These are phyloP conservation scores for Allacma fusca DNA, from an alignment of 2,888 invertebrate species.

Conservation along the genomic window DNA sequence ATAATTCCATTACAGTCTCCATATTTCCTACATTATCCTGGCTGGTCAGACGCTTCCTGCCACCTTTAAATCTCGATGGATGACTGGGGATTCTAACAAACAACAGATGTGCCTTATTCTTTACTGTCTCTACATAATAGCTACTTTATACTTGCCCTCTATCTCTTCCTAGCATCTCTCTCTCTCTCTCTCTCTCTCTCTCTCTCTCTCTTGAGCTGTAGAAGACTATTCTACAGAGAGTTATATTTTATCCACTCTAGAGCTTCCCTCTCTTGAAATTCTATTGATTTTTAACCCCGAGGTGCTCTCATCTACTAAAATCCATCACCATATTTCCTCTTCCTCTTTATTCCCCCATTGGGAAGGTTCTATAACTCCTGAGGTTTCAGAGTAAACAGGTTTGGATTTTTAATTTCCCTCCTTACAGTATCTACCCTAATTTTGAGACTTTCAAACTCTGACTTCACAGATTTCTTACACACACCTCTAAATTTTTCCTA, in stretches of 20 bases:
- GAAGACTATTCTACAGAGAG: not conserved
- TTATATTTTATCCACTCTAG: constrained; percentile 19
- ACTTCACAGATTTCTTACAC: no score
- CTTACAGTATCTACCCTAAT: no score
- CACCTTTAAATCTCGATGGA: constrained; percentile 49
- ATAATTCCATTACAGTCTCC: constrained; percentile 59
- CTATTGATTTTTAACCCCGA: constrained; percentile 9
- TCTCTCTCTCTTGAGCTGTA: not conserved
- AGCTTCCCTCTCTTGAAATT: constrained; percentile 5
- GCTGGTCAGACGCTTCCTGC: constrained; percentile 48
- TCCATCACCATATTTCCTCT: not conserved
- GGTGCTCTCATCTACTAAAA: not conserved
- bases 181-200: constrained; percentile 19
- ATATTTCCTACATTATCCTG: constrained; percentile 52
- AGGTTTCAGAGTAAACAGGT: no score
- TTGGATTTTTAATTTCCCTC: no score
- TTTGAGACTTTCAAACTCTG: no score
- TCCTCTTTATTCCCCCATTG: not conserved
- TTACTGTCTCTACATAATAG: not conserved
- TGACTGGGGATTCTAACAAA: constrained; percentile 41
- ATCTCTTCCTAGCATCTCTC: not conserved
- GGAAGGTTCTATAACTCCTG: not conserved
- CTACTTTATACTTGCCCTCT: not conserved
- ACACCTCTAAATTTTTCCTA: no score
- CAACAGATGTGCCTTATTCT: constrained; percentile 22